phyloP scores from a whole-genome alignment of 2,888 invertebrate species.

The Oeneis ivallda region DNA sequence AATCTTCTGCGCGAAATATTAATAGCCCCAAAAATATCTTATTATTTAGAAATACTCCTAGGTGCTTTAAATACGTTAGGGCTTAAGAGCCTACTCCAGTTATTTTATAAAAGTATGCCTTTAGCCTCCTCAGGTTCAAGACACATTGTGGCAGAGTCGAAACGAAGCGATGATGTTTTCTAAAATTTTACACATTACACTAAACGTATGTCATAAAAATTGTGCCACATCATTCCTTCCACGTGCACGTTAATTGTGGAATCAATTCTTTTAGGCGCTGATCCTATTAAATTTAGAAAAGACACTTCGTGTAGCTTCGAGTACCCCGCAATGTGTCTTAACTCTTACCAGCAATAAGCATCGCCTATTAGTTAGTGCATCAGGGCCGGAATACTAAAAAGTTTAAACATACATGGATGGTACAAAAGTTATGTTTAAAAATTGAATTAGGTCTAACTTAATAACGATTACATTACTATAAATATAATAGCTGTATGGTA shows the following conservation, averaged over 20 bases:
- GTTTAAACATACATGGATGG: constrained; percentile 9
- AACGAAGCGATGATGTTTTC: neutral
- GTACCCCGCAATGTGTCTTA: neutral
- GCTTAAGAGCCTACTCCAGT: neutral
- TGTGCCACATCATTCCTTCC: too few relatives aligned
- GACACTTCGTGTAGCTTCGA: neutral
- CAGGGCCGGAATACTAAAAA: neutral
- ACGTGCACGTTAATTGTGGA: too few relatives aligned
- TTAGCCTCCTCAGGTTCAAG: neutral
- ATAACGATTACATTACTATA: neutral
- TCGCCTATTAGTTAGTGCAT: neutral
- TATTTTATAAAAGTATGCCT: neutral
- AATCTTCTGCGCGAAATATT: neutral
- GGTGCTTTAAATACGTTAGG: neutral
- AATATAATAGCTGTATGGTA: neutral
- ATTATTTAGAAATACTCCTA: constrained; percentile 1
- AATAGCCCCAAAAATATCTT: neutral
- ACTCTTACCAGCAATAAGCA: neutral
- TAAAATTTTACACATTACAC: too few relatives aligned
- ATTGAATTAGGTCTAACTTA: neutral
- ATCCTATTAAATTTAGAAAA: too few relatives aligned
- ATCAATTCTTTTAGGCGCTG: too few relatives aligned
- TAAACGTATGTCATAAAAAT: too few relatives aligned
- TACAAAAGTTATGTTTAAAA: constrained; percentile 3
- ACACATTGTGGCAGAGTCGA: neutral